A percentile compares a stretch with the other conserved stretches of the same genome.
phyloP scores from a whole-genome alignment of 2,888 invertebrate genomes.

The Mesopsocus fuscifrons region DNA sequence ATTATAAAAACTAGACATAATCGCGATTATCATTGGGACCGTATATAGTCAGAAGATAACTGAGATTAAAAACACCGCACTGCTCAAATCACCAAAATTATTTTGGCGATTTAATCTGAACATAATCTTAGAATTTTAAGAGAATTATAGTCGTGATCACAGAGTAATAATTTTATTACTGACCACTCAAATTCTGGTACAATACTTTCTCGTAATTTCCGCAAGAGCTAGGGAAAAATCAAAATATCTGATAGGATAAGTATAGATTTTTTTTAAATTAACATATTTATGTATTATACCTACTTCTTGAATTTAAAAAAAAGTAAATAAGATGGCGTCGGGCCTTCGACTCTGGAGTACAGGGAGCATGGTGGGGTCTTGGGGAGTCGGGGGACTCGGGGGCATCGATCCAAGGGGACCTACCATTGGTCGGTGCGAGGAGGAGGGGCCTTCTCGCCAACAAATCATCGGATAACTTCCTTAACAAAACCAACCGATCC shows the following conservation, averaged over 20 bases:
- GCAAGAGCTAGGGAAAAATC: neutral
- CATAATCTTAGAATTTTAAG: too few species aligned
- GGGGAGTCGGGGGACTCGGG: too few species aligned
- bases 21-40: too few species aligned
- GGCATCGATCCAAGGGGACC: neutral
- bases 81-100: too few species aligned
- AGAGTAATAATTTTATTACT: too few species aligned
- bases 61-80: too few species aligned
- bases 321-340: neutral
- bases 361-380: neutral
- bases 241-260: neutral
- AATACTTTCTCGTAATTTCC: neutral
- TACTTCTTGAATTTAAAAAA: neutral
- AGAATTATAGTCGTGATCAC: too few species aligned
- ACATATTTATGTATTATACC: neutral
- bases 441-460: constrained; percentile 7
- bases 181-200: too few species aligned
- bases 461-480: constrained; percentile 9
- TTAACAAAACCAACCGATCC: too few species aligned
- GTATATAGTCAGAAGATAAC: too few species aligned
- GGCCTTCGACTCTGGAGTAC: neutral
- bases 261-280: constrained; percentile 1
- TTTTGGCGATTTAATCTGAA: too few species aligned
- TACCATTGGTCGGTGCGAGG: neutral
- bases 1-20: too few species aligned